Conservation (phyloP, 2,113 vertebrate species). For the Sinocyclocheilus anophthalmus region DNA sequence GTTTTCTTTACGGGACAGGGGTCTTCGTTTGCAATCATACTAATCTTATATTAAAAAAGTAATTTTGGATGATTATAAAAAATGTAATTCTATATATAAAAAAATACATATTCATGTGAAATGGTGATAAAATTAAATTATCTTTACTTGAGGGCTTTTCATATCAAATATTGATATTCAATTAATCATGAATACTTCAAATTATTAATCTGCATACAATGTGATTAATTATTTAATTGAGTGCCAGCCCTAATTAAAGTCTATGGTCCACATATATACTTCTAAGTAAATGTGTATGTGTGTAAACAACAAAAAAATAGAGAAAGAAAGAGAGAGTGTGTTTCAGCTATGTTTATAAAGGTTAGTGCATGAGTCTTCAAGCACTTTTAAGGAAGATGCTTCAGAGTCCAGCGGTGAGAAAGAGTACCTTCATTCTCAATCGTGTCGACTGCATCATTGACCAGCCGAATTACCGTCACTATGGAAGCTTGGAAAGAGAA, state of each 20-base stretch:
- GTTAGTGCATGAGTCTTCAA: conserved; percentile 7
- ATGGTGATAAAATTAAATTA: neutral
- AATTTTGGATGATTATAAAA: neutral
- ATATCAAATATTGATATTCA: neutral
- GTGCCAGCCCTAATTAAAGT: neutral
- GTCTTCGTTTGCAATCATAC: neutral
- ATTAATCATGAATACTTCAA: neutral
- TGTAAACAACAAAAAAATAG: neutral
- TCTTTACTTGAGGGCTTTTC: neutral
- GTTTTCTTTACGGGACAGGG: neutral
- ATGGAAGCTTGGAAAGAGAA: conserved; percentile 94
- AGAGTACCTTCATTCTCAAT: conserved; percentile 98
- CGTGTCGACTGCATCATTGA: conserved; percentile 98
- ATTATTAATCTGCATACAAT: neutral
- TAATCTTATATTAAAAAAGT: neutral
- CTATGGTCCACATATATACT: neutral
- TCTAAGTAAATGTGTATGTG: neutral
- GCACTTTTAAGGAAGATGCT: neutral
- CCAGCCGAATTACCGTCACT: conserved; percentile 99
- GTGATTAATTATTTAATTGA: neutral
- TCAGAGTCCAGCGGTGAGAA: conserved; percentile 17
- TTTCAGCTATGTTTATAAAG: neutral
- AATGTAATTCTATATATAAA: no score
- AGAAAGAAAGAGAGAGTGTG: neutral
- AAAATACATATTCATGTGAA: neutral